Base-by-base conservation (phyloP, 1,140 invertebrate species). In the Plectrocnemia conspersa region DNA sequence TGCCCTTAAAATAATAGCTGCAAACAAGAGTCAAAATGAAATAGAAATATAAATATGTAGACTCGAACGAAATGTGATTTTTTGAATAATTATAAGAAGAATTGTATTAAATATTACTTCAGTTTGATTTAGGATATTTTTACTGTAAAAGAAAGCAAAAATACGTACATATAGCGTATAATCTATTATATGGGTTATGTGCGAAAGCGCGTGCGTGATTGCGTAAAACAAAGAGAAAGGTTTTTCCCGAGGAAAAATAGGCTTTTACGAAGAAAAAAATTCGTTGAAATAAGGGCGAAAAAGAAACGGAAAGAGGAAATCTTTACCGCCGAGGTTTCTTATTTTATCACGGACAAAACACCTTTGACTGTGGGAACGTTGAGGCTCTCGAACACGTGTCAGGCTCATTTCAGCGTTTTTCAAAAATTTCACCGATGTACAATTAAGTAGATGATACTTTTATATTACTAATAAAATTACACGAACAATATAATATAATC, bases 311-410 rank as follows among this genome's bases (percentile, higher is more conserved):
- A 56, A 41, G 60, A 56, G 60, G 53, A 62, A 62, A 62, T 62
- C 60, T 62, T 62, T 56, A 62, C 60, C 56, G 60, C 60, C 49
- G 60, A 62, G 60, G 60, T 62, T 62, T 62, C 60, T 59, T 62
- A 59, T 62, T 62, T 62, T 62, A 62, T 62, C 52, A 52, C 56
- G 56, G 56, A 52, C 60, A 56, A 62, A 61, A 62, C 60, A 62
- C 56, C 60, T 62, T 56, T 56, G 42, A 52, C 53, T 53, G 60
- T 62, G 60, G 56, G 60, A 62, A 62, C 36, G 24, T 22, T 16
- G 33, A 23, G 21, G 16, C 53, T 53, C 38, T 40, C 13, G 21
- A 46, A 27, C 60, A 62, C 48, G 56, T 62, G 56, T 52, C 54
- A n/a, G n/a, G 38, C 44, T 41, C 35, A 21, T 38, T 16, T 32